phyloP scores from a whole-genome alignment of 2,888 invertebrate genomes.

The Patella pellucida region DNA sequence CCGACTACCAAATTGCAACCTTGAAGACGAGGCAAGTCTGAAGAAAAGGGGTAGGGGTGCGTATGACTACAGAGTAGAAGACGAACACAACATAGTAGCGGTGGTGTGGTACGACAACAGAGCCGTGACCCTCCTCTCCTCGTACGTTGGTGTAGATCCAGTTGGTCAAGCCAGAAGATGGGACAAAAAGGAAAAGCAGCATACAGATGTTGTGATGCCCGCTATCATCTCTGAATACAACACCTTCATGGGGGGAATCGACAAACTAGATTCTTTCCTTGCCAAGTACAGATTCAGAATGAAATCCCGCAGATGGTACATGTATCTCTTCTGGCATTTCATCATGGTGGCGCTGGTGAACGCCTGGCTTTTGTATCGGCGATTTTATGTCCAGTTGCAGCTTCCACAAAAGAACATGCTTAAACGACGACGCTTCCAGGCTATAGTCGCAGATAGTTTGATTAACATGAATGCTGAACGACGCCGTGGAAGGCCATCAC shows the following conservation, averaged over 20 bases:
- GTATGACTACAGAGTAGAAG: neutral
- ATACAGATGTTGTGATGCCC: conserved; percentile 15
- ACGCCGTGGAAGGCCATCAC: conserved; percentile 10
- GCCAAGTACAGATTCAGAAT: conserved; percentile 22
- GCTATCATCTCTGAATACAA: conserved; percentile 28
- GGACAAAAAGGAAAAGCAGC: neutral
- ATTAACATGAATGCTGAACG: neutral
- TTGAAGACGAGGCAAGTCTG: neutral
- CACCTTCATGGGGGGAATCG: conserved; percentile 28
- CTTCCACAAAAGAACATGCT: conserved; percentile 23
- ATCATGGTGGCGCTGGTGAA: conserved; percentile 33
- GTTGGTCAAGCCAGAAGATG: neutral
- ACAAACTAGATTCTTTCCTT: conserved; percentile 26
- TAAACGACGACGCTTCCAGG: conserved; percentile 26
- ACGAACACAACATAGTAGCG: neutral
- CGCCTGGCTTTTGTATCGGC: conserved; percentile 34
- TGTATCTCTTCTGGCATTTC: conserved; percentile 37
- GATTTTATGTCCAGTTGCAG: conserved; percentile 23
- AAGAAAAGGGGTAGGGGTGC: neutral
- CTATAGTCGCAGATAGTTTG: conserved; percentile 15
- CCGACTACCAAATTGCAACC: neutral
- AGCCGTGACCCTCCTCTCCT: neutral
- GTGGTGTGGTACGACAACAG: neutral
- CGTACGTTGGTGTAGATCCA: neutral
- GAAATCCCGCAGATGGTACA: conserved; percentile 33